Percentiles rank a stretch among this genome's conserved stretches.
Conservation (phyloP, 2,888 invertebrate species). For the Lasioglossum villosulum region DNA sequence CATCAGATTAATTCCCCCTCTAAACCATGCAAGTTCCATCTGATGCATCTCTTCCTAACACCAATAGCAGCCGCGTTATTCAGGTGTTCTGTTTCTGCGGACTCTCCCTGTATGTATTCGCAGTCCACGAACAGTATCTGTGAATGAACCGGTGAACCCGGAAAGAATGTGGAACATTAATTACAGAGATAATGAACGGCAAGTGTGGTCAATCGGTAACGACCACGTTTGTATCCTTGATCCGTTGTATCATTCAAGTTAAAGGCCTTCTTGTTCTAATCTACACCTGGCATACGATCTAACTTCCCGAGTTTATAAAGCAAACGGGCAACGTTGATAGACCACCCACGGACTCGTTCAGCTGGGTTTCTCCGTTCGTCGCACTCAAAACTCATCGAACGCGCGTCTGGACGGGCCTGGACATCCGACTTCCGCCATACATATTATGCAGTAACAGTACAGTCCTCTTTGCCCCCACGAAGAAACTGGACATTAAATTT, state of each 20-base stretch:
- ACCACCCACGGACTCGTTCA: conserved; percentile 67
- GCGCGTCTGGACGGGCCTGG: conserved; percentile 32
- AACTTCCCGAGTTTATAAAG: conserved; percentile 58
- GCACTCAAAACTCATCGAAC: conserved; percentile 49
- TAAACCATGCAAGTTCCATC: too few species aligned
- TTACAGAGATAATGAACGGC: not conserved
- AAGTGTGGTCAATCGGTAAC: conserved; percentile 1
- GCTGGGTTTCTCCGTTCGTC: conserved; percentile 45
- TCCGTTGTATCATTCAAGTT: conserved; percentile 23
- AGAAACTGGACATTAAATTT: conserved; percentile 74
- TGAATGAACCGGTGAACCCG: not conserved
- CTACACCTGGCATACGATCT: conserved; percentile 61
- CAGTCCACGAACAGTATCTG: too few species aligned
- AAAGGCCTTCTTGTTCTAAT: conserved; percentile 34
- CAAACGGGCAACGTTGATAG: conserved; percentile 46
- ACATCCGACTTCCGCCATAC: conserved; percentile 57
- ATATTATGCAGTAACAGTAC: conserved; percentile 43
- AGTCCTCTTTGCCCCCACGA: conserved; percentile 37
- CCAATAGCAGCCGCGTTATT: too few species aligned
- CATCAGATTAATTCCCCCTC: too few species aligned
- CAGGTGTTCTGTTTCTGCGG: too few species aligned
- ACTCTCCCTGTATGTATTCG: too few species aligned
- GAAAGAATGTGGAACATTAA: not conserved
- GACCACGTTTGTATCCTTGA: conserved; percentile 14
- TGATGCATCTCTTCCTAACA: too few species aligned